Evolutionary conservation across 2,113 vertebrate genomes (phyloP).

Genomic region (Sturnus vulgaris): DNA sequence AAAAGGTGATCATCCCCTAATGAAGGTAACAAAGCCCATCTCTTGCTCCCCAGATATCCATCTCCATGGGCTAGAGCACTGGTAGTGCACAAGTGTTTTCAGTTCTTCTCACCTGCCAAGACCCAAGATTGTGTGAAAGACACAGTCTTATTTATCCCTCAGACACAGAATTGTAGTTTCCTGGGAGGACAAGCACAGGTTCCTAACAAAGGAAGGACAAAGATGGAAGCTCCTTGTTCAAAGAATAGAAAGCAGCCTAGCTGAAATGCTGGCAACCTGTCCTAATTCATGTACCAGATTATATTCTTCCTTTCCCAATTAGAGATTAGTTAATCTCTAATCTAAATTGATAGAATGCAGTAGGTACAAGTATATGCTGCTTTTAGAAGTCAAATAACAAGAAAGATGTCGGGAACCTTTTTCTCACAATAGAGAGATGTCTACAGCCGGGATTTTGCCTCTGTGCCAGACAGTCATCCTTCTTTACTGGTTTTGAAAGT

Average conservation of each 20-base stretch:
- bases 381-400: background rate
- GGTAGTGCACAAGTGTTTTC: background rate
- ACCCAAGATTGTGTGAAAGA: background rate
- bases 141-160: background rate
- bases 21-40: background rate
- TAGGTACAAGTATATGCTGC: background rate
- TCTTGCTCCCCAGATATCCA: background rate
- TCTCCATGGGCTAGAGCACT: background rate
- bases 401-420: background rate
- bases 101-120: background rate
- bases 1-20: background rate
- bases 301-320: background rate
- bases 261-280: background rate
- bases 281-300: accelerated
- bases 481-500: background rate
- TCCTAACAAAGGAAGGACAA: background rate
- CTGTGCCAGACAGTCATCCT: background rate
- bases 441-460: background rate
- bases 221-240: background rate
- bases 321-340: background rate
- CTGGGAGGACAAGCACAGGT: background rate
- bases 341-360: background rate
- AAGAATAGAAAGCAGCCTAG: background rate
- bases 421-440: background rate
- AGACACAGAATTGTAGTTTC: background rate